Conservation (phyloP, 2,888 invertebrate species). For the Lamellibrachia columna region DNA sequence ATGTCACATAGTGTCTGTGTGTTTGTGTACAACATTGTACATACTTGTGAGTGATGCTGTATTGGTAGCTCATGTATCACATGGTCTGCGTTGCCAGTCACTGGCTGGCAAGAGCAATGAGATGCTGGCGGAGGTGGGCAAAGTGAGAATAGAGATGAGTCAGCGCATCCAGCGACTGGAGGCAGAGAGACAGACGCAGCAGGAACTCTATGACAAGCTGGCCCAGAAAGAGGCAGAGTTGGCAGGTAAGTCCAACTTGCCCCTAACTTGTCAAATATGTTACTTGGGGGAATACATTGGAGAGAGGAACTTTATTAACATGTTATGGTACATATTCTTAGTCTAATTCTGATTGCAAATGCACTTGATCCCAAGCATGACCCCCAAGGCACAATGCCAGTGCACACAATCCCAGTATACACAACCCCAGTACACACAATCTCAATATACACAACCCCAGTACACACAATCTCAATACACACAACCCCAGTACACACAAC, state of each 20-base stretch:
- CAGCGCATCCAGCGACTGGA: conserved; percentile 55
- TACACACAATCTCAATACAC: too few species aligned
- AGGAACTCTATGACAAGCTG: conserved; percentile 57
- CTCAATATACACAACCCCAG: too few species aligned
- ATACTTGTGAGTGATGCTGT: not conserved
- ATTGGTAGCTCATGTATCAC: not conserved
- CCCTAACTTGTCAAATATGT: not conserved
- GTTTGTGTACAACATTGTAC: not conserved
- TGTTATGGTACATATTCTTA: not conserved
- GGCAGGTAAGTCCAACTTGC: conserved; percentile 46
- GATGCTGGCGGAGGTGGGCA: conserved; percentile 59
- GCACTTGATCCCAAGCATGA: too few species aligned
- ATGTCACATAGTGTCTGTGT: not conserved
- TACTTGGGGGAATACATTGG: not conserved
- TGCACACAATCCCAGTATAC: too few species aligned
- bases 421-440: too few species aligned
- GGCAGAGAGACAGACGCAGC: conserved; percentile 53
- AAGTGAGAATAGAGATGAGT: conserved; percentile 57
- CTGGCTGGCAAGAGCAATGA: conserved; percentile 61
- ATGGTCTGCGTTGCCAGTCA: conserved; percentile 47
- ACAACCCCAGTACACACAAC: too few species aligned
- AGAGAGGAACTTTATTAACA: too few species aligned
- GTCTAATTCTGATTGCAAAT: too few species aligned
- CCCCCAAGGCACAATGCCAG: too few species aligned
- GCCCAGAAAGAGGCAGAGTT: conserved; percentile 55